Evolutionary conservation across 92 coral and sea anemone species (phyloP), one percentile per base, ranked within the genome.

Genomic region (Virgularia gustaviana): DNA sequence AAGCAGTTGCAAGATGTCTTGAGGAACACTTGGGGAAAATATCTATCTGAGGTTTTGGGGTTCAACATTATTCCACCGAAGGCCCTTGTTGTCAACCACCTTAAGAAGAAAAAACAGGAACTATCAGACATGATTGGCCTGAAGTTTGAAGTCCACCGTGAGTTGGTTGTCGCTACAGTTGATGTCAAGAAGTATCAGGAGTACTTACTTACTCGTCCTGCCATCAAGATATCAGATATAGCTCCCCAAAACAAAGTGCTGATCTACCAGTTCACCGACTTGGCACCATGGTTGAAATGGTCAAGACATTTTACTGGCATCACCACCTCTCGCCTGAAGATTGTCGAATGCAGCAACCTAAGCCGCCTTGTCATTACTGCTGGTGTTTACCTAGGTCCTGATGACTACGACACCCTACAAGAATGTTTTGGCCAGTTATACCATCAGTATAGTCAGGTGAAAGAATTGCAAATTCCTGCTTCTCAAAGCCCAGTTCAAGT

Each of bases 211-310:
- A 43, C 31, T 33, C 81, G 76, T 29, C 18, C 74, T 28, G 85
- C 68, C n/a, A 47, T 73, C 56, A 56, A 60, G 35, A 58, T 76
- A 59, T 77, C 76, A 22, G 64, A 72, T 19, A 72, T 28, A 37
- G 63, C 58, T 28, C 85, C 88, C 18, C 53, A 73, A 8, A 54
- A 74, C 34, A 24, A 36, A 23, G 31, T 75, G 6, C 61, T 74
- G 7, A 3, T 84, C 16, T 65, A 71, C 43, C 78, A 79, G 24
- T 85, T 66, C 77, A 79, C 88, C 24, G 81, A 84, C 37, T 28
- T 55, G 27, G 76, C 77, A 29, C 85, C 87, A 16, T 79, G 85
- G 76, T 70, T 74, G 30, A 84, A 80, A 59, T 83, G 88, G 84
- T 83, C 88, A 30, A 33, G 84, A 18, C 83, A 83, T 66, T 79